A percentile compares a stretch with the other conserved stretches of the same genome.
Conservation (phyloP, 2,113 vertebrate genomes). For the Candoia aspera region DNA sequence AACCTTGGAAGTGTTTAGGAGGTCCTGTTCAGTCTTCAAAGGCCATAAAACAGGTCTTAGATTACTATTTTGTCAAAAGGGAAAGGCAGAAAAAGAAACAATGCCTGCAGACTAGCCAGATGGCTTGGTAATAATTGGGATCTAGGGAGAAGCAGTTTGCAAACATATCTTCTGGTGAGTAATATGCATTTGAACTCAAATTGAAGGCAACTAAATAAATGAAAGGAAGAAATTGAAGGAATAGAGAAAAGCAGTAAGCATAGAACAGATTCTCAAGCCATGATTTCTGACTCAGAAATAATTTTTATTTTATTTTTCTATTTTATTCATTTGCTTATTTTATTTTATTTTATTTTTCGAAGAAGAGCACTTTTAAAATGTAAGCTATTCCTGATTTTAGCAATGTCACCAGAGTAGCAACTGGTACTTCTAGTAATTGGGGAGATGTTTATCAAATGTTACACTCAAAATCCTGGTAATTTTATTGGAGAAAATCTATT, state of each 20-base stretch:
- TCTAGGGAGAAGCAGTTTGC: conserved; percentile 61
- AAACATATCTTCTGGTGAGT: conserved; percentile 63
- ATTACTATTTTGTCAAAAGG: conserved; percentile 60
- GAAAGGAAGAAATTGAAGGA: conserved; percentile 55
- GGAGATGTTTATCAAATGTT: background rate
- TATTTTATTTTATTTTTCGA: background rate
- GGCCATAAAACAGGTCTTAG: conserved; percentile 49
- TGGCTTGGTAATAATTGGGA: conserved; percentile 64
- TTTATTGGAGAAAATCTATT: background rate
- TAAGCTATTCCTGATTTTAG: conserved; percentile 16
- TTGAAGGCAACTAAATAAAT: conserved; percentile 46
- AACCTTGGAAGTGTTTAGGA: conserved; percentile 40
- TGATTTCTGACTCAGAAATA: conserved; percentile 27
- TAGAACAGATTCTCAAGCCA: conserved; percentile 53
- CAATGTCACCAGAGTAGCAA: conserved; percentile 7
- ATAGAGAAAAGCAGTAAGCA: conserved; percentile 57
- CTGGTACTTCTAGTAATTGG: background rate
- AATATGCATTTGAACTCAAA: conserved; percentile 57
- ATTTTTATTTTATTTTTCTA: background rate
- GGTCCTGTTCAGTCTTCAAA: conserved; percentile 53
- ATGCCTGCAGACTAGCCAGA: conserved; percentile 55
- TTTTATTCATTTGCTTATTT: background rate
- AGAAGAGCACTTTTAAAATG: background rate
- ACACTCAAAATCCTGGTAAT: background rate
- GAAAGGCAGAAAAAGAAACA: conserved; percentile 62